These are phyloP conservation scores for Hydrozoanthus tunicans DNA, from an alignment of 64 coral and sea anemone genomes.

Conservation along the genomic window DNA sequence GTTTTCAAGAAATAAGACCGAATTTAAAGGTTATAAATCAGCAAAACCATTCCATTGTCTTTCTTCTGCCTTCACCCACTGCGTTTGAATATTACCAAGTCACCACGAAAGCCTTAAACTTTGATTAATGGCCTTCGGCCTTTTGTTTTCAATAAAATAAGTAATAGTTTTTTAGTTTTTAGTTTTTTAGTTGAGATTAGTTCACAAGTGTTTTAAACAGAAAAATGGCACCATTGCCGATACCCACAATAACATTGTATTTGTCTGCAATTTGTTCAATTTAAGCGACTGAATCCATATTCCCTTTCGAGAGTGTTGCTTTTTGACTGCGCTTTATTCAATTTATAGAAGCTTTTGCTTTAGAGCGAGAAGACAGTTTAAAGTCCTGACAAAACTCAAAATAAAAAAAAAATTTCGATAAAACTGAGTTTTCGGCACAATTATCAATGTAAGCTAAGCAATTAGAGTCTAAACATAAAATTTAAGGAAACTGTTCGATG, in stretches of 20 bases:
- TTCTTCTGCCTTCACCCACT: background rate
- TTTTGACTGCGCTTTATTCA: no score
- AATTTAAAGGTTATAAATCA: background rate
- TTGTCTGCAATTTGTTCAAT: no score
- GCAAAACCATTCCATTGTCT: background rate
- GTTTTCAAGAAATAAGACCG: background rate
- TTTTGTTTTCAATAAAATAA: background rate
- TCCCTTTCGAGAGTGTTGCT: no score
- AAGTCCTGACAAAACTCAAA: no score
- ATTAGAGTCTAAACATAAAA: slow-evolving; percentile 42
- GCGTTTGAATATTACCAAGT: slow-evolving; percentile 7
- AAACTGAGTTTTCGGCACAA: background rate
- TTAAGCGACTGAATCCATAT: no score
- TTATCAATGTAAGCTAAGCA: background rate
- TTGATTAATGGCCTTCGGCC: background rate
- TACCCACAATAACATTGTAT: no score
- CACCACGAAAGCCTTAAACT: background rate
- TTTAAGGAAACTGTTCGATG: background rate
- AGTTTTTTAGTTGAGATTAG: background rate
- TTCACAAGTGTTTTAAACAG: no score
- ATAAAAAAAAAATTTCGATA: no score
- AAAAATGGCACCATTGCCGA: no score
- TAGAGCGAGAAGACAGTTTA: no score
- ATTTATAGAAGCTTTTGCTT: no score
- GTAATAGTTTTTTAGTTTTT: background rate